Evolutionary conservation across 2,888 invertebrate genomes (phyloP).

Genomic region (Andrena dorsata): DNA sequence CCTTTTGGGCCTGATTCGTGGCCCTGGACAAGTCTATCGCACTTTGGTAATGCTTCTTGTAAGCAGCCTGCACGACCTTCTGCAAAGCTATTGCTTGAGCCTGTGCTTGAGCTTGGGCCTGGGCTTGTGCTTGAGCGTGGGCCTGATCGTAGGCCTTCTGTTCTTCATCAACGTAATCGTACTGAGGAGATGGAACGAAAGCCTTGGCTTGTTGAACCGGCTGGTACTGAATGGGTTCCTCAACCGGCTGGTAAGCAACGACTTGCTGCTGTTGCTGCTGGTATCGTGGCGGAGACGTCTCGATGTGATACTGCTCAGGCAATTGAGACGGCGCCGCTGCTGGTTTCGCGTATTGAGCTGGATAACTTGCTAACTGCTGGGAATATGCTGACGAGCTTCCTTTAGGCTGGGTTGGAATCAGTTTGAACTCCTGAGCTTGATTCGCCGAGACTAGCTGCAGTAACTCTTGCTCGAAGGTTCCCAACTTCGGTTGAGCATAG

Average conservation of each 20-base stretch:
- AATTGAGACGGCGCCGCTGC: constrained; percentile 64
- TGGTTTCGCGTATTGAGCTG: constrained; percentile 73
- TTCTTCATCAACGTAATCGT: constrained; percentile 70
- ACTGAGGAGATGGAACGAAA: constrained; percentile 74
- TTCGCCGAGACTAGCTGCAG: constrained; percentile 81
- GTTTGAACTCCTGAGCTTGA: constrained; percentile 81
- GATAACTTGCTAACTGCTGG: constrained; percentile 75
- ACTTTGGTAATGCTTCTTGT: constrained; percentile 79
- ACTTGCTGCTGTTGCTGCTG: constrained; percentile 70
- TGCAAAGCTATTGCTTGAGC: constrained; percentile 82
- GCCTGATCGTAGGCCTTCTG: constrained; percentile 56
- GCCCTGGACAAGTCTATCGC: constrained; percentile 81
- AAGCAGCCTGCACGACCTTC: constrained; percentile 80
- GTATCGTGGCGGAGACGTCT: constrained; percentile 78
- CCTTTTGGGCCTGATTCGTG: constrained; percentile 76
- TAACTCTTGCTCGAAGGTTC: constrained; percentile 82
- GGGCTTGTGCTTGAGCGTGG: constrained; percentile 66
- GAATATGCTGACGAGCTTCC: constrained; percentile 68
- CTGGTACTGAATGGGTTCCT: constrained; percentile 72
- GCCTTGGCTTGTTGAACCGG: constrained; percentile 60
- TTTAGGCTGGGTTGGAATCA: constrained; percentile 71
- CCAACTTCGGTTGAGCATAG: constrained; percentile 78
- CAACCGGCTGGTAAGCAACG: constrained; percentile 69
- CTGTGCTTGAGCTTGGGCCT: constrained; percentile 80
- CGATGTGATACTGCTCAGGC: constrained; percentile 81